These are phyloP conservation scores for Penaeus chinensis DNA, from an alignment of 1,140 invertebrate genomes.

Conservation along the genomic window DNA sequence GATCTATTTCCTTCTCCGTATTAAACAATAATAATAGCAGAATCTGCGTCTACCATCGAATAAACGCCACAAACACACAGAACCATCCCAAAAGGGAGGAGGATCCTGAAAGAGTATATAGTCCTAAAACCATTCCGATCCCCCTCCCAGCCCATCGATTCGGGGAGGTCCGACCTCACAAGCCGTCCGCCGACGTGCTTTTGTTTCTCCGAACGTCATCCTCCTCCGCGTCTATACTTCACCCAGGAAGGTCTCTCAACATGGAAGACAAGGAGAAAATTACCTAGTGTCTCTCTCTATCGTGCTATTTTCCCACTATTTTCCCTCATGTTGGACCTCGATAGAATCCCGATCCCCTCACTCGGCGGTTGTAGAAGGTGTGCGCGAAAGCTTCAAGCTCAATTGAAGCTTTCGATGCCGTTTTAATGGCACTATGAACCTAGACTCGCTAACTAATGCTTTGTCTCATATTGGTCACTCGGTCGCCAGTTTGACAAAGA, in stretches of 20 bases:
- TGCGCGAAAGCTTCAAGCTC: conserved; percentile 64
- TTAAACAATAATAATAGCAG: conserved; percentile 15
- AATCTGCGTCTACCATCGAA: conserved; percentile 49
- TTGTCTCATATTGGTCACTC: conserved; percentile 72
- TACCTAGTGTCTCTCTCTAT: conserved; percentile 47
- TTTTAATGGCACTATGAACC: conserved; percentile 66
- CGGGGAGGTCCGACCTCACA: not conserved
- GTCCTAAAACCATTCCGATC: too few relatives aligned
- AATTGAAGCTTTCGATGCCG: conserved; percentile 65
- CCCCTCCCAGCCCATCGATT: too few relatives aligned
- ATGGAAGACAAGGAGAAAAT: conserved; percentile 53
- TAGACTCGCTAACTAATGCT: conserved; percentile 64
- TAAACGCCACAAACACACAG: conserved; percentile 14
- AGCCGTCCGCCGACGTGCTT: not conserved
- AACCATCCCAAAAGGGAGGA: not conserved
- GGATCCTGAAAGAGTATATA: too few relatives aligned
- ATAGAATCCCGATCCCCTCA: conserved; percentile 57
- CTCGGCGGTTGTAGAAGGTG: conserved; percentile 62
- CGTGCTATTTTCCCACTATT: conserved; percentile 46
- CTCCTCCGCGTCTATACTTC: conserved; percentile 26
- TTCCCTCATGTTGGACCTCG: conserved; percentile 62
- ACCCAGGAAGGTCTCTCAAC: conserved; percentile 29
- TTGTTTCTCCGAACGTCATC: not conserved
- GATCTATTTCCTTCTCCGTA: not conserved
- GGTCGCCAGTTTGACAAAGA: conserved; percentile 94